Evolutionary conservation across 1,140 invertebrate genomes (phyloP).

Genomic region (Achatina immaculata): DNA sequence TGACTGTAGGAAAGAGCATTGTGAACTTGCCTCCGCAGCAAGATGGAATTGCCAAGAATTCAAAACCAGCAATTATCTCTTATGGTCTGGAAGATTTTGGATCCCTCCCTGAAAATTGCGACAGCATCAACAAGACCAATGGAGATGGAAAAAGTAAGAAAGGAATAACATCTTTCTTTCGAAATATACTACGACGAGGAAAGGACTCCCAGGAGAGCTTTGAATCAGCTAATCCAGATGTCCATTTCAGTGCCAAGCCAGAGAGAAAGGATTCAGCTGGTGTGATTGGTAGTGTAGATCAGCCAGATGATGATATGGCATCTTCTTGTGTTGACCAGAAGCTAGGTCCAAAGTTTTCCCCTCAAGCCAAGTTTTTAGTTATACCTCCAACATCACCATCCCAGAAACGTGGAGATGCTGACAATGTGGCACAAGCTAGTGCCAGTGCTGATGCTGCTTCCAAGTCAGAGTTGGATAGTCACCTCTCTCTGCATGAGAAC

Average conservation of each 20-base stretch:
- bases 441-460: neutral
- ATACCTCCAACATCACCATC: conserved; percentile 26
- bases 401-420: neutral
- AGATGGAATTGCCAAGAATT: conserved; percentile 21
- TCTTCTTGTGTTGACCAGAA: conserved; percentile 24
- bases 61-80: neutral
- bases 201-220: conserved; percentile 50
- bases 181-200: conserved; percentile 57
- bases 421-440: neutral
- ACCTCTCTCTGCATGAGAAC: neutral
- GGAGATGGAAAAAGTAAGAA: conserved; percentile 46
- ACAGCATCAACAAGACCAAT: conserved; percentile 11
- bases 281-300: neutral
- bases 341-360: conserved; percentile 26
- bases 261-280: conserved; percentile 8
- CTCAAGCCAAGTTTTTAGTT: conserved; percentile 39
- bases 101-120: neutral
- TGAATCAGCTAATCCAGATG: conserved; percentile 49
- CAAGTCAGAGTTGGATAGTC: neutral
- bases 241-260: conserved; percentile 36
- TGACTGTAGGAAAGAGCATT: conserved; percentile 55
- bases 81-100: conserved; percentile 31
- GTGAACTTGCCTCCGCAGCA: conserved; percentile 40
- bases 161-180: conserved; percentile 62
- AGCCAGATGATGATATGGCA: conserved; percentile 21